These are phyloP conservation scores for Perizoma flavofasciatum DNA, from an alignment of 2,888 invertebrate genomes.

Conservation along the genomic window DNA sequence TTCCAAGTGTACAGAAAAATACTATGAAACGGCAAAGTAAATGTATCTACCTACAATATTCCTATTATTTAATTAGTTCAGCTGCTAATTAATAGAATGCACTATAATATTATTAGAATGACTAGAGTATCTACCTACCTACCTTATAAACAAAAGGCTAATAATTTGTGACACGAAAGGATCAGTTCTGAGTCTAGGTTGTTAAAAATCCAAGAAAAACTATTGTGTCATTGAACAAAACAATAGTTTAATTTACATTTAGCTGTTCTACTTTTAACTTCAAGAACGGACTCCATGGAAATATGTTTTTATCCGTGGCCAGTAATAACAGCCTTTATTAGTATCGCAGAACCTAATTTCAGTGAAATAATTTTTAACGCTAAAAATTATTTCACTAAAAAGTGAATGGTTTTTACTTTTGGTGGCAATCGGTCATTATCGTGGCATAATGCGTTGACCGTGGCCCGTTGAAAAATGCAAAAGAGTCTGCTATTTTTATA, in stretches of 20 bases:
- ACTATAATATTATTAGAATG: too few species aligned
- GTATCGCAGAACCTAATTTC: slow-evolving; percentile 14
- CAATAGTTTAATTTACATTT: slow-evolving; percentile 17
- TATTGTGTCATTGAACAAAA: slow-evolving; percentile 14
- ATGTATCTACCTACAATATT: too few species aligned
- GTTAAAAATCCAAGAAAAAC: slow-evolving; percentile 29
- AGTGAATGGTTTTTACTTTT: slow-evolving; percentile 16
- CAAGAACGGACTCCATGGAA: slow-evolving; percentile 19
- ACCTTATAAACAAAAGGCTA: slow-evolving; percentile 4
- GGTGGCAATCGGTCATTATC: slow-evolving; percentile 38
- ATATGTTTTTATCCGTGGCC: slow-evolving; percentile 17
- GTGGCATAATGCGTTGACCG: slow-evolving; percentile 28
- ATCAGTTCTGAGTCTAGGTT: slow-evolving; percentile 28
- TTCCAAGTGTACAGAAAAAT: too few species aligned
- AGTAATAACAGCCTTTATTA: slow-evolving; percentile 9
- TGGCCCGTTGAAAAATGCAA: slow-evolving; percentile 23
- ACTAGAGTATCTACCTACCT: too few species aligned
- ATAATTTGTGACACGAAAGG: slow-evolving; percentile 16
- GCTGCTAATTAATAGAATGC: too few species aligned
- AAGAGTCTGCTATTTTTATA: not conserved
- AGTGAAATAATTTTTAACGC: too few species aligned
- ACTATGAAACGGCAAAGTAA: too few species aligned
- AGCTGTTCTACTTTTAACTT: slow-evolving; percentile 21
- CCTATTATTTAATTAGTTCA: too few species aligned
- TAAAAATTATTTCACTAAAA: slow-evolving; percentile 22